Conservation (phyloP, 2,113 vertebrate genomes). For the Lagopus muta region DNA sequence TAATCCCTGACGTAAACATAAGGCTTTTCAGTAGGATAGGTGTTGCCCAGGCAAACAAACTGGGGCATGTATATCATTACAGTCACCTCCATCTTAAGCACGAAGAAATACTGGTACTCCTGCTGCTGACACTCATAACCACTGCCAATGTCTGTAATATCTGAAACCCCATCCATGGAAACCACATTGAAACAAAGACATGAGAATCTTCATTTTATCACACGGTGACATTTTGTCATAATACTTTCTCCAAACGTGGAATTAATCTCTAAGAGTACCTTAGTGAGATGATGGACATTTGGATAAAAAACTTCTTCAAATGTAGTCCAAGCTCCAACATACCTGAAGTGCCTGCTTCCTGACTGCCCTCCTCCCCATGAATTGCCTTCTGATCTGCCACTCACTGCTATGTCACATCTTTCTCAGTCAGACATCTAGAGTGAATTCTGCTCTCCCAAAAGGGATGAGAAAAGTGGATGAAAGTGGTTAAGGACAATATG, state of each 20-base stretch:
- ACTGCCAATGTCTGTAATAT: neutral
- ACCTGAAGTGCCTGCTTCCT: neutral
- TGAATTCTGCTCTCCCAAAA: accelerated
- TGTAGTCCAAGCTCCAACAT: accelerated
- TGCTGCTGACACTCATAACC: neutral
- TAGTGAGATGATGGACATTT: no score
- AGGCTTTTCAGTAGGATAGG: neutral
- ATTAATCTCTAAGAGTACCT: neutral
- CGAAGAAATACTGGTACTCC: neutral
- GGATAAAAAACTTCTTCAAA: neutral
- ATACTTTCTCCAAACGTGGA: neutral
- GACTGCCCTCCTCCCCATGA: neutral
- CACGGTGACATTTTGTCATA: neutral
- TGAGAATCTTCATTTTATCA: neutral
- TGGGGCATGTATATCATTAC: no score
- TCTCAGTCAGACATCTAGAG: neutral
- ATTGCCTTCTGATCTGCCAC: neutral
- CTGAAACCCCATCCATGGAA: neutral
- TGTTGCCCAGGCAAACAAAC: neutral
- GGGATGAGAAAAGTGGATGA: no score
- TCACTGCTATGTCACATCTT: neutral
- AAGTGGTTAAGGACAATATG: neutral
- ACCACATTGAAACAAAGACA: neutral
- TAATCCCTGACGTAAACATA: neutral
- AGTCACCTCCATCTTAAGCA: neutral